Base-by-base conservation (phyloP, 2,888 invertebrate species). In the Eupithecia pulchellata region DNA sequence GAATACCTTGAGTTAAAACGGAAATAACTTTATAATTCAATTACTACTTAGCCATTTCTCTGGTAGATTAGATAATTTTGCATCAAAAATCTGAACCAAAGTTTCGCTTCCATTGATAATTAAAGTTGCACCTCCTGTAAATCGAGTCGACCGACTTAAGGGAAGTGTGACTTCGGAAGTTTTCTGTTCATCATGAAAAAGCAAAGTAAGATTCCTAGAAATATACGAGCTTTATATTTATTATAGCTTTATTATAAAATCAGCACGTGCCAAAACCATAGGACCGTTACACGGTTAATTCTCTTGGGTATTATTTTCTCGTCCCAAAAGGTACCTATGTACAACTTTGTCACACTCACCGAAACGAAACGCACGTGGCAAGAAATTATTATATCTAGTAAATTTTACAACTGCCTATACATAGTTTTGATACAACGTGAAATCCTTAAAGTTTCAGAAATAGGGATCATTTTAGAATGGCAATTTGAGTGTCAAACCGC, bases 251-350 rank as follows among this genome's bases (percentile, higher is more conserved):
- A 20, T 52, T n/a, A n/a, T n/a, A n/a, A n/a, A n/a, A n/a, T 60
- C 2, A 32, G 62, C 76, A 76, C 71, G 69, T 63, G 73, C 42
- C 73, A 63, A 57, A 58, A n/a, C 63, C 9, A 64, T 64, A 29
- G 39, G 8, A 52, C 68, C 60, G 61, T 70, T 30, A 65, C 47
- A 62, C 47, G 61, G 61, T 17, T 64, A 63, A 73, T 58, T 73
- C 73, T 76, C 73, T 27, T 47, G 74, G 72, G 71, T 47, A 62
- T 47, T 60, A 57, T 66, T 36, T 52, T n/a, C 6, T n/a, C 42
- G 55, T 66, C 72, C 72, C 72, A 42, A 20, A 69, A 69, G n/a
- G n/a, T n/a, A n/a, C n/a, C n/a, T n/a, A n/a, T n/a, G 72, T 55
- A 66, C 20, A 64, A 67, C 64, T 64, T 60, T 47, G 62, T 36